Percentiles rank a stretch among this genome's conserved stretches.
These are phyloP conservation scores for Drosophila rhopaloa DNA, from an alignment of 1,140 invertebrate genomes.

Conservation along the genomic window DNA sequence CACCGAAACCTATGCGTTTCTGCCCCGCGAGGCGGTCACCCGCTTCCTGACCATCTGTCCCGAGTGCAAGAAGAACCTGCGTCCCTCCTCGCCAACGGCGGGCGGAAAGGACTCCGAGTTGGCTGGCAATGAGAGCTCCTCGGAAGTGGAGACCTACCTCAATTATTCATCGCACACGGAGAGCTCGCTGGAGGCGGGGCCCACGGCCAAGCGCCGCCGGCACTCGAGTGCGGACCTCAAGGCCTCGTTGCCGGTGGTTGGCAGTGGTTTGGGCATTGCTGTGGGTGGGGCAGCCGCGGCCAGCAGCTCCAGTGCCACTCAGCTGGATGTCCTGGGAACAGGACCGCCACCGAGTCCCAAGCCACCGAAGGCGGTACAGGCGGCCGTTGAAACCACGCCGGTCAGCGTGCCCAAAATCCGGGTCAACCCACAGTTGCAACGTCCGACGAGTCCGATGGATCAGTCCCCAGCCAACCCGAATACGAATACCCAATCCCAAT, in stretches of 20 bases:
- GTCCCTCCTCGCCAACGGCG: constrained; percentile 88
- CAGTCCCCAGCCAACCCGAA: not conserved
- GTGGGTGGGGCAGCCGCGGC: constrained; percentile 8
- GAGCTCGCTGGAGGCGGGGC: constrained; percentile 77
- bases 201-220: constrained; percentile 67
- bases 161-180: constrained; percentile 83
- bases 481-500: constrained; percentile 15
- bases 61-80: constrained; percentile 95
- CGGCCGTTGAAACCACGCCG: constrained; percentile 25
- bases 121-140: constrained; percentile 79
- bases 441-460: constrained; percentile 68
- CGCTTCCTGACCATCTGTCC: constrained; percentile 96
- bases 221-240: constrained; percentile 74
- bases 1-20: constrained; percentile 97
- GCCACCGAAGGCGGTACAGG: constrained; percentile 9
- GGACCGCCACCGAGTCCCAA: constrained; percentile 13
- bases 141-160: constrained; percentile 75
- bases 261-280: not conserved
- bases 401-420: constrained; percentile 75
- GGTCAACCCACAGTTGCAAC: constrained; percentile 71
- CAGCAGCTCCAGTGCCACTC: constrained; percentile 43
- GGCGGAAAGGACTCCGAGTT: constrained; percentile 56
- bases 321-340: constrained; percentile 45
- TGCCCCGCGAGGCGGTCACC: constrained; percentile 97
- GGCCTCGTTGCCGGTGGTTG: constrained; percentile 19